phyloP scores from a whole-genome alignment of 2,113 vertebrate genomes.

The Vanacampus margaritifer region DNA sequence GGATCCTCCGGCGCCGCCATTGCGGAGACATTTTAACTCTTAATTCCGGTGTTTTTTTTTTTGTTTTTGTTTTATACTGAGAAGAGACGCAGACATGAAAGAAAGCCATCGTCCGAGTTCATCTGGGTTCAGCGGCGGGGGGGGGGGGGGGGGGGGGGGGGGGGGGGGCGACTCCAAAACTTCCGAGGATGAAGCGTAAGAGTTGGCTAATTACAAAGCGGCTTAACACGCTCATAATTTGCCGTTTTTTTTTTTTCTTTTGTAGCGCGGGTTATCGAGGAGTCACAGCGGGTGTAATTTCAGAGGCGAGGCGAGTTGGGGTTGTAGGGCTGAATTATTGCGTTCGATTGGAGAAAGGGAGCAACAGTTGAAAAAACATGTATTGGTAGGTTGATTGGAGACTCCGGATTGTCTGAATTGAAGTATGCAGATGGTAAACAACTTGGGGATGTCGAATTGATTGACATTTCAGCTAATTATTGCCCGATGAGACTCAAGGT shows the following conservation, averaged over 20 bases:
- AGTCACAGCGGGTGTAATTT: constrained; percentile 59
- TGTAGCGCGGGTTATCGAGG: constrained; percentile 58
- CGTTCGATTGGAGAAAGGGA: background rate
- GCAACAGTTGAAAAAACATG: background rate
- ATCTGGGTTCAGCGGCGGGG: constrained; percentile 47
- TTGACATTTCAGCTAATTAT: too few species aligned
- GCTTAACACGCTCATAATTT: constrained; percentile 68
- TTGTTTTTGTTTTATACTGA: background rate
- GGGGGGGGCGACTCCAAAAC: constrained; percentile 38
- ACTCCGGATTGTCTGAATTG: too few species aligned
- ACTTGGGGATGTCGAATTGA: too few species aligned
- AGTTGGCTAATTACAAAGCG: constrained; percentile 64
- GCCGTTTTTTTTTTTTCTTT: constrained; percentile 49
- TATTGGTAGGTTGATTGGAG: too few species aligned
- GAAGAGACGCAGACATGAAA: constrained; percentile 28
- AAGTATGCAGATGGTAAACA: too few species aligned
- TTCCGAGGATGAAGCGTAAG: constrained; percentile 51
- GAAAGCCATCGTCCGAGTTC: constrained; percentile 46
- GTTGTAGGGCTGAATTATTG: constrained; percentile 48
- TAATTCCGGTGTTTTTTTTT: background rate
- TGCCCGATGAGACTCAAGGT: too few species aligned
- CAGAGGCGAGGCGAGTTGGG: constrained; percentile 42
- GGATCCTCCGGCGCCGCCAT: constrained; percentile 5
- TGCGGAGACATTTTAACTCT: constrained; percentile 6
- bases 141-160: too few species aligned